phyloP scores from a whole-genome alignment of 1,140 invertebrate genomes.

The Plutomurus gul region DNA sequence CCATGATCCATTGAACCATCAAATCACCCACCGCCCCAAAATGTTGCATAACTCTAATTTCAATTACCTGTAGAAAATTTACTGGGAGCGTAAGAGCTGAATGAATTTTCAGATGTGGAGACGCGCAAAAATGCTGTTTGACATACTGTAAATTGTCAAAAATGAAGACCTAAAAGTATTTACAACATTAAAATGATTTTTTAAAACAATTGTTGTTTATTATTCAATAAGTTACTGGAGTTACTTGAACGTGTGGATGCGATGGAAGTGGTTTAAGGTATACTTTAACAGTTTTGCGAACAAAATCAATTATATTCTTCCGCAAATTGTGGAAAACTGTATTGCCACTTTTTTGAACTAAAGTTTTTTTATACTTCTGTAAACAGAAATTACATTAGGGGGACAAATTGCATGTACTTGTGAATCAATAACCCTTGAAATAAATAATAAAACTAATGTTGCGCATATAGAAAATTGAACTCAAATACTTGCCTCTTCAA shows the following conservation, averaged over 20 bases:
- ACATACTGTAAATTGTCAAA: slow-evolving; percentile 33
- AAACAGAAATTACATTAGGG: not conserved
- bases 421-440: too few species aligned
- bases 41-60: not conserved
- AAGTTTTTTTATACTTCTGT: not conserved
- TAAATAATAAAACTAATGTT: too few species aligned
- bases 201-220: too few species aligned
- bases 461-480: too few species aligned
- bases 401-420: too few species aligned
- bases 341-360: not conserved
- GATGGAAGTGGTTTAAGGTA: not conserved
- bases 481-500: not conserved
- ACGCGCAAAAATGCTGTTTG: not conserved
- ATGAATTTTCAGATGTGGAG: not conserved
- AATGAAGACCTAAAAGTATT: not conserved
- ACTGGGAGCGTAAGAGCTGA: not conserved
- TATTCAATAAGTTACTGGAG: not conserved
- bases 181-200: too few species aligned
- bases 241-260: not conserved
- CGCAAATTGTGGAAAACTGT: not conserved
- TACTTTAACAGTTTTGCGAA: not conserved
- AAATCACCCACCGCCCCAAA: too few species aligned
- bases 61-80: slow-evolving; percentile 1
- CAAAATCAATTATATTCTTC: not conserved
- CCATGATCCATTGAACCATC: too few species aligned